phyloP scores from a whole-genome alignment of 2,888 invertebrate species.

The Ethmia dodecea region DNA sequence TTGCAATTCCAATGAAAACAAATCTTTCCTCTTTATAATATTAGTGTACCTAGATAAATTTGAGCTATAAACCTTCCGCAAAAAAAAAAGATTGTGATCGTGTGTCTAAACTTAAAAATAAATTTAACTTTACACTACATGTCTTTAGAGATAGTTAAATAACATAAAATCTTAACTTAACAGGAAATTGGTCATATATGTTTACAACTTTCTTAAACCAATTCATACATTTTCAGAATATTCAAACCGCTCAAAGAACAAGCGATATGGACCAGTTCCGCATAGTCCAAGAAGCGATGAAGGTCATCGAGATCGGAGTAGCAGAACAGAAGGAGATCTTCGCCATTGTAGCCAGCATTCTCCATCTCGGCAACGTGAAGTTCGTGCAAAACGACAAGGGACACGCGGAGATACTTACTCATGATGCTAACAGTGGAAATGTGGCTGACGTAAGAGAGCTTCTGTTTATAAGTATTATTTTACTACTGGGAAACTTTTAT shows the following conservation, averaged over 20 bases:
- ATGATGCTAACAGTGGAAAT: slow-evolving; percentile 73
- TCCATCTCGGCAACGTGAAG: slow-evolving; percentile 92
- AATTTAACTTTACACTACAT: too few relatives aligned
- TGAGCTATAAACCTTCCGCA: too few relatives aligned
- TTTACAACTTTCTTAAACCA: too few relatives aligned
- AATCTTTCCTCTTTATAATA: too few relatives aligned
- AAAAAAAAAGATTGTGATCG: too few relatives aligned
- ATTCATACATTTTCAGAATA: slow-evolving; percentile 37
- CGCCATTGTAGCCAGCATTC: slow-evolving; percentile 87
- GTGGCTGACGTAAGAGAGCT: slow-evolving; percentile 80
- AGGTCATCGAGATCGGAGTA: slow-evolving; percentile 84
- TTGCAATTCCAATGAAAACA: too few relatives aligned
- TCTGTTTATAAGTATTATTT: not conserved
- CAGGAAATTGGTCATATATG: too few relatives aligned
- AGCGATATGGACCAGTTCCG: slow-evolving; percentile 83
- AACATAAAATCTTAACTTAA: too few relatives aligned
- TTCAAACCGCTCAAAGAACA: slow-evolving; percentile 45
- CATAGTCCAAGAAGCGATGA: slow-evolving; percentile 84
- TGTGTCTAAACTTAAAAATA: too few relatives aligned
- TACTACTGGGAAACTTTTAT: not conserved
- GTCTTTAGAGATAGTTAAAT: too few relatives aligned
- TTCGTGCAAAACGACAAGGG: slow-evolving; percentile 85
- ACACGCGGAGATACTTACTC: slow-evolving; percentile 81
- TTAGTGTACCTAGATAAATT: too few relatives aligned
- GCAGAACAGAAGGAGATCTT: slow-evolving; percentile 87